Evolutionary conservation across 2,797 vertebrate genomes (phyloP).

Genomic region (Pipistrellus kuhlii): DNA sequence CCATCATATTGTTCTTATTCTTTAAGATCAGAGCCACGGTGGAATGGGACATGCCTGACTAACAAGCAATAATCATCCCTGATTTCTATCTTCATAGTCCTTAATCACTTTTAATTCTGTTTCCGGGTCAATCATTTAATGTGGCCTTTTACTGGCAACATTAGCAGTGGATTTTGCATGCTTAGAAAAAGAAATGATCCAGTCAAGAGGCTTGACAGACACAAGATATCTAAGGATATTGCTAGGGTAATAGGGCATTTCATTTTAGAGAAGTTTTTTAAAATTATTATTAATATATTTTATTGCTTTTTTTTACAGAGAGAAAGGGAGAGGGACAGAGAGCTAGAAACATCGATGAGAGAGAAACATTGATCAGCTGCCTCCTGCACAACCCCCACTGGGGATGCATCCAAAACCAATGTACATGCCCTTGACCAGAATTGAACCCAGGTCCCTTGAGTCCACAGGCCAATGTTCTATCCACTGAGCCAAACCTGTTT

Average conservation of each 20-base stretch:
- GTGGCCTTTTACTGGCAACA: neutral
- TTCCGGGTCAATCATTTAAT: neutral
- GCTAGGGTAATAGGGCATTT: neutral
- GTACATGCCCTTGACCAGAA: no score
- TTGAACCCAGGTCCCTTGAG: no score
- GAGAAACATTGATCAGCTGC: no score
- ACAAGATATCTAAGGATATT: neutral
- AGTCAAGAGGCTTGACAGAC: neutral
- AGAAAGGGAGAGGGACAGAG: no score
- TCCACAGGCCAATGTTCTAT: no score
- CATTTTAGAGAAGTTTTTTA: neutral
- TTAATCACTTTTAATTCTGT: neutral
- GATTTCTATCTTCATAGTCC: neutral
- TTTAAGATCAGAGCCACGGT: neutral
- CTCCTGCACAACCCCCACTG: no score
- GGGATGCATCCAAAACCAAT: no score
- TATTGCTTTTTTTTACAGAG: no score
- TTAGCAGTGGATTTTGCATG: neutral
- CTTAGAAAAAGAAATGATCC: neutral
- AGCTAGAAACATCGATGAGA: no score
- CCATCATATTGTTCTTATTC: neutral
- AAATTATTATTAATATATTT: no score
- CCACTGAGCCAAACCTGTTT: no score
- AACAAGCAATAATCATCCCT: neutral
- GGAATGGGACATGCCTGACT: neutral